Conservation (phyloP, 2,113 vertebrate species). For the Speoplatyrhinus poulsoni region DNA sequence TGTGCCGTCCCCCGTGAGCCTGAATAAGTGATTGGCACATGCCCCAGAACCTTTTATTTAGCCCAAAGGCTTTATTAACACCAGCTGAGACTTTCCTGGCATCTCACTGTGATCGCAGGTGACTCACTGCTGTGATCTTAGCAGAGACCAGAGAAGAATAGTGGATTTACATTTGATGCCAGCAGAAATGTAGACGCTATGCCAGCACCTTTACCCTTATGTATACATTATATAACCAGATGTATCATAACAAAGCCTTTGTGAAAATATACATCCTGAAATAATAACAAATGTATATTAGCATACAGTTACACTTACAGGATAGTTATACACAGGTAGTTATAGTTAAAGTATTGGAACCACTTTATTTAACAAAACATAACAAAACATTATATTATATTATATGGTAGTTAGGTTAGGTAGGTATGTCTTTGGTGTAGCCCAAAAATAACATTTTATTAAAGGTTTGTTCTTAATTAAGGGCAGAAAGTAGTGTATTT, state of each 20-base stretch:
- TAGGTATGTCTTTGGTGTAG: no score
- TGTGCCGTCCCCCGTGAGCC: background rate
- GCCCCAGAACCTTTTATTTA: background rate
- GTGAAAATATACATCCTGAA: background rate
- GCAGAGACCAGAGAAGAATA: background rate
- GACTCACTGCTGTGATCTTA: background rate
- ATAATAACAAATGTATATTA: background rate
- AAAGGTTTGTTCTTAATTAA: no score
- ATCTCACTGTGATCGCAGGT: conserved; percentile 2
- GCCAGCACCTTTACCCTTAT: background rate
- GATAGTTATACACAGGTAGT: no score
- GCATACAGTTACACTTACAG: no score
- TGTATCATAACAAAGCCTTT: conserved; percentile 5
- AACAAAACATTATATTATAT: no score
- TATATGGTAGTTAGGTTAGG: no score
- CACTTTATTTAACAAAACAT: no score
- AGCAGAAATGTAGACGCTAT: background rate
- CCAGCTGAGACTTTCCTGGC: conserved; percentile 7
- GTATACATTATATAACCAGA: background rate
- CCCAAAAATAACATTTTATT: no score
- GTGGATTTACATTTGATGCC: conserved; percentile 8
- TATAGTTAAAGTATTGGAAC: no score
- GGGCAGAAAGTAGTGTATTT: no score
- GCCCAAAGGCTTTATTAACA: conserved; percentile 6
- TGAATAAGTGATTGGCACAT: conserved; percentile 6